Conservation (phyloP, 2,888 invertebrate species). For the Brachynemurus nebulosus region DNA sequence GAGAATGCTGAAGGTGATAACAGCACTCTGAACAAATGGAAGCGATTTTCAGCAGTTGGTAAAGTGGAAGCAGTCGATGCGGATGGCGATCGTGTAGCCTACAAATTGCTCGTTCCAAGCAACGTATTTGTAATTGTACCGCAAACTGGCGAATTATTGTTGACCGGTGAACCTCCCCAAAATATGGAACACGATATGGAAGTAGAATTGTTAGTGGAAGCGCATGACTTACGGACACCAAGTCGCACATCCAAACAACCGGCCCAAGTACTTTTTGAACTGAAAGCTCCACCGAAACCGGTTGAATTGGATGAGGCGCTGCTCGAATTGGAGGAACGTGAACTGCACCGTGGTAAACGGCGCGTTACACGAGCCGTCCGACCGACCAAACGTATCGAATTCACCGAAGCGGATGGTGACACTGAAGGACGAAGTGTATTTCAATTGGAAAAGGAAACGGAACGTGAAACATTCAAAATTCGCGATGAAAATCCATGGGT, state of each 20-base stretch:
- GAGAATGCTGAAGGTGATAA: conserved; percentile 41
- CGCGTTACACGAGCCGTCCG: conserved; percentile 81
- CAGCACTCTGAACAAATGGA: conserved; percentile 48
- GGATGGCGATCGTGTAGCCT: conserved; percentile 86
- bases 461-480: conserved; percentile 84
- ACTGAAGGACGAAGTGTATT: conserved; percentile 79
- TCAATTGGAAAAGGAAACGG: conserved; percentile 81
- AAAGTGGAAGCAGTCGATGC: conserved; percentile 76
- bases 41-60: conserved; percentile 70
- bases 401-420: conserved; percentile 82
- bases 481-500: conserved; percentile 91
- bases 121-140: conserved; percentile 81
- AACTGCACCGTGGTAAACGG: conserved; percentile 54
- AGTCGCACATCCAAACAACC: conserved; percentile 54
- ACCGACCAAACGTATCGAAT: conserved; percentile 86
- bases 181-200: conserved; percentile 40
- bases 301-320: conserved; percentile 38
- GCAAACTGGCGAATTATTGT: conserved; percentile 78
- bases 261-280: conserved; percentile 64
- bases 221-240: conserved; percentile 69
- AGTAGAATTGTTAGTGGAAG: conserved; percentile 59
- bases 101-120: conserved; percentile 65
- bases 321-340: conserved; percentile 32
- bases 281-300: conserved; percentile 38
- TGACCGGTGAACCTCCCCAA: conserved; percentile 63